Evolutionary conservation across 1,140 invertebrate species (phyloP).

Genomic region (Stegodyphus dumicola): DNA sequence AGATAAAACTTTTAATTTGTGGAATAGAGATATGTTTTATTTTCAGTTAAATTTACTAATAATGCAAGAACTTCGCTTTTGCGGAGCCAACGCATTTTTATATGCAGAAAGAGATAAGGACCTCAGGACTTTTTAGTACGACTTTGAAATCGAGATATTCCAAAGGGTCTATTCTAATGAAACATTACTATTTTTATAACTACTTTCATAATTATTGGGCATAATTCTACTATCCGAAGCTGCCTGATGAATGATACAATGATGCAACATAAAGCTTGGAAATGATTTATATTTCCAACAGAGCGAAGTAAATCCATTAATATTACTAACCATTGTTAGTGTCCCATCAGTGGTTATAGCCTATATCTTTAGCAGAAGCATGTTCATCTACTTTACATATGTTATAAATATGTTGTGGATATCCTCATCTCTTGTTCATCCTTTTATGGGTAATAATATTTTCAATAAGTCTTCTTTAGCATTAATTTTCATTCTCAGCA

Average conservation of each 20-base stretch:
- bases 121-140: no score
- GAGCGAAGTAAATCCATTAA: neutral
- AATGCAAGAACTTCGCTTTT: no score
- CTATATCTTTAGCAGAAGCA: neutral
- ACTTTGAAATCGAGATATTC: no score
- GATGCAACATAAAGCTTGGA: neutral
- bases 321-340: neutral
- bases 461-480: constrained; percentile 1
- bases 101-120: no score
- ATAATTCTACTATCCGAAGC: no score
- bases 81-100: no score
- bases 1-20: no score
- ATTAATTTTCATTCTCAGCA: constrained; percentile 6
- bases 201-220: no score
- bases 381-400: neutral
- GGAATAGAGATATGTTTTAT: no score
- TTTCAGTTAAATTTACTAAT: no score
- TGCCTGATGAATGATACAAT: constrained; percentile 2
- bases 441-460: constrained; percentile 18
- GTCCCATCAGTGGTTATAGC: neutral
- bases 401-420: neutral
- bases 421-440: neutral
- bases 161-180: no score
- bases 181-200: no score
- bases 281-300: neutral